phyloP scores from a whole-genome alignment of 2,113 vertebrate genomes.

The Neotoma lepida region DNA sequence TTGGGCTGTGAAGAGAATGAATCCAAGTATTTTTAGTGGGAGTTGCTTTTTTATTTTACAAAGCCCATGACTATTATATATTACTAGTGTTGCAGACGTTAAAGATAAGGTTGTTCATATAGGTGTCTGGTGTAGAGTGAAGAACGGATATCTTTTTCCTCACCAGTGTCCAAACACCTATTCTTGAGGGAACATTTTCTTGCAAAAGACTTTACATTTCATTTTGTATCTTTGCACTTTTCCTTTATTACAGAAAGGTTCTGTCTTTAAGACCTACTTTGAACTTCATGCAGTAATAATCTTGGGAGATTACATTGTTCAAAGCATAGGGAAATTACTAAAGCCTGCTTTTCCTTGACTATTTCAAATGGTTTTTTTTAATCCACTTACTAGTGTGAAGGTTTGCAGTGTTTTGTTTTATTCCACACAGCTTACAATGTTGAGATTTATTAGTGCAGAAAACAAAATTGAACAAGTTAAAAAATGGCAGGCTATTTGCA shows the following conservation, averaged over 20 bases:
- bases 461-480: conserved; percentile 53
- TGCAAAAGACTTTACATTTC: conserved; percentile 67
- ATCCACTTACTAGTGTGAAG: conserved; percentile 43
- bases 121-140: conserved; percentile 50
- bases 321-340: conserved; percentile 75
- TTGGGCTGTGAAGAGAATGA: conserved; percentile 54
- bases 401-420: conserved; percentile 38
- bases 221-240: conserved; percentile 70
- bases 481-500: conserved; percentile 36
- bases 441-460: conserved; percentile 56
- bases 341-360: conserved; percentile 46
- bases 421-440: conserved; percentile 41
- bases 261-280: conserved; percentile 75
- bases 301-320: conserved; percentile 68
- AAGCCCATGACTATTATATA: conserved; percentile 1
- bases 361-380: not conserved
- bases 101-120: conserved; percentile 63
- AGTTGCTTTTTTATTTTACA: conserved; percentile 61
- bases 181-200: conserved; percentile 68
- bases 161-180: conserved; percentile 53
- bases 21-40: conserved; percentile 57
- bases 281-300: conserved; percentile 79
- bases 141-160: conserved; percentile 31
- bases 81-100: conserved; percentile 57
- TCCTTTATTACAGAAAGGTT: conserved; percentile 72